Evolutionary conservation across 2,113 vertebrate genomes (phyloP).

Genomic region (Leptobrachium leishanense): DNA sequence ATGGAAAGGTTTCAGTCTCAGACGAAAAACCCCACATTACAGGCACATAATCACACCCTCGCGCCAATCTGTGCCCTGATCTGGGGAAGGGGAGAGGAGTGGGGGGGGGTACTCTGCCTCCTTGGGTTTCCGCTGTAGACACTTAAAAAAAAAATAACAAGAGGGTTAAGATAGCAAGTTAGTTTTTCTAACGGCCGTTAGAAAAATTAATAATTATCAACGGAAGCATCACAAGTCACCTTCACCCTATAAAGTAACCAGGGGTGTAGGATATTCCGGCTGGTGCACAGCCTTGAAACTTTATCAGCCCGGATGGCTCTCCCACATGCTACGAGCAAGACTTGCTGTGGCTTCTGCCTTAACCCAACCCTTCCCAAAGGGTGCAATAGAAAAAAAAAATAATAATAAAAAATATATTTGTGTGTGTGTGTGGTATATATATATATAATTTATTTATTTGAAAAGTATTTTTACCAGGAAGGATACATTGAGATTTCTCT

Average conservation of each 20-base stretch:
- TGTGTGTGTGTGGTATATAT: too few relatives aligned
- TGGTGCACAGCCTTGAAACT: slow-evolving; percentile 21
- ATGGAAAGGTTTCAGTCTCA: not conserved
- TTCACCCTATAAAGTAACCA: not conserved
- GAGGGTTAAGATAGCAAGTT: not conserved
- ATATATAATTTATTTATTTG: too few relatives aligned
- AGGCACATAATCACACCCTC: not conserved
- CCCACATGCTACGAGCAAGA: slow-evolving; percentile 8
- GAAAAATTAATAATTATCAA: not conserved
- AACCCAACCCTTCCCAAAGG: slow-evolving; percentile 10
- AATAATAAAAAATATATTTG: too few relatives aligned
- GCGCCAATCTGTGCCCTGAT: not conserved
- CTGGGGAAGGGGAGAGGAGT: not conserved
- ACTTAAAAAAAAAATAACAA: not conserved
- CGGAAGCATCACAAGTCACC: not conserved
- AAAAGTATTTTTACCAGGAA: too few relatives aligned
- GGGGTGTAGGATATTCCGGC: not conserved
- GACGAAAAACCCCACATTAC: not conserved
- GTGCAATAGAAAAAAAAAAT: too few relatives aligned
- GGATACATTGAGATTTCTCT: too few relatives aligned
- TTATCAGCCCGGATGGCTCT: slow-evolving; percentile 24
- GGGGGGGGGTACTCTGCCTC: not conserved
- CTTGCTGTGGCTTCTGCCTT: not conserved
- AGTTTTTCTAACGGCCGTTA: not conserved
- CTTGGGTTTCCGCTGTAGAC: too few relatives aligned